Base-by-base conservation (phyloP, 2,113 vertebrate genomes). In the Elaphurus davidianus region DNA sequence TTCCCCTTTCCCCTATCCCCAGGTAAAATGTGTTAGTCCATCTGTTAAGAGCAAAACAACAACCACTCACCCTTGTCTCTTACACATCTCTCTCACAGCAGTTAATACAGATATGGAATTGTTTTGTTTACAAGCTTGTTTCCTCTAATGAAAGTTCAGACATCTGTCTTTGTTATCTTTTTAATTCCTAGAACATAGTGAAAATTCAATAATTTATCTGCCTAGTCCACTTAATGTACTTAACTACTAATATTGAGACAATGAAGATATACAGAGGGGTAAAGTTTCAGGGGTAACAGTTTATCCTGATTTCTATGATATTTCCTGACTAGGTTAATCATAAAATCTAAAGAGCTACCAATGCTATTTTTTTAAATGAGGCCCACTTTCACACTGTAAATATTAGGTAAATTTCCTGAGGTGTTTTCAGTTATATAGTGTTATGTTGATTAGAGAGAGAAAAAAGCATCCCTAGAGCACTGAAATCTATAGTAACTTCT, bases 401-500 rank as follows among this genome's bases (percentile, higher is more conserved):
- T 90, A 50, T 86, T 92, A 88, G 64, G 67, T 40, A 79, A 55
- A 74, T 11, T 95, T 97, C 33, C 62, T 40, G 60, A 87, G 13
- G 21, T 81, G 4, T 89, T 92, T 93, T 79, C 3, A 5, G 40
- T 86, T 92, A 62, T 81, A 52, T 7, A 87, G 43, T 62, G 25
- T 19, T 95, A 71, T 11, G 62, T 76, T 97, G 67, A 94, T 95
- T 87, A 60, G 30, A 74, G 9, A 87, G 21, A 19, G 45, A n/a
- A 23, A 19, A 88, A 83, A 86, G 5, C 67, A 23, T 79, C 85
- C 40, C 83, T 17, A 79, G 40, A 97, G 88, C 14, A 47, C 21
- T 89, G 9, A 92, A 95, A 97, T 97, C 96, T 91, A 95, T 83
- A 93, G 54, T 5, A 96, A 81, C 27, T 74, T 62, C 57, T 92